Evolutionary conservation across 2,888 invertebrate species (phyloP), one percentile per base, ranked within the genome.

Genomic region (Tipula lateralis): DNA sequence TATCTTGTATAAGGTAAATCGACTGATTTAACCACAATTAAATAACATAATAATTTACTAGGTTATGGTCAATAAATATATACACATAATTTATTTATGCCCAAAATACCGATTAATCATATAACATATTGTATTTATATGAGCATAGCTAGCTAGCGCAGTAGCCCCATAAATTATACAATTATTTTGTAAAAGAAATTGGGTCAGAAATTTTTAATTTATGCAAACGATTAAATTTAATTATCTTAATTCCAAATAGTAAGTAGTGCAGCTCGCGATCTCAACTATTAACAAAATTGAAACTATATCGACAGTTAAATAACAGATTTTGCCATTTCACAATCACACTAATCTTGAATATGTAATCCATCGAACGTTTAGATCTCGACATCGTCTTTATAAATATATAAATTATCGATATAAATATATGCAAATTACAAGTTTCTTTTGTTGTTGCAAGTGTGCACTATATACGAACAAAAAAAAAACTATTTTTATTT

Each of bases 401-500:
- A n/a, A n/a, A n/a, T n/a, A n/a, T n/a, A n/a, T n/a, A n/a, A n/a
- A n/a, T n/a, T n/a, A n/a, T 66, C 66, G 66, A 66, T n/a, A n/a
- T 66, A 66, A 24, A 66, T 66, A n/a, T n/a, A 66, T 66, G 66
- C 66, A 66, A 66, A 66, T 66, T 66, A 66, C 66, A 66, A 66
- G 24, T 66, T 24, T 66, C 44, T 50, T 6, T 66, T 24, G 24
- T 7, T 24, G 66, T 24, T 66, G 24, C 3, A 24, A 24, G 66
- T 66, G 66, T 24, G 2, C 9, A n/a, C n/a, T n/a, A 66, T 24
- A 66, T 12, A 24, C 66, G 50, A n/a, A 36, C 36, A n/a, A 24
- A 66, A 66, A 66, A 66, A 66, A 66, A 24, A 66, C 66, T 66
- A 66, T 66, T 66, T 66, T 66, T 66, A 66, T 66, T 66, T 66